A percentile compares a stretch with the other conserved stretches of the same genome.
Conservation (phyloP, 1,140 invertebrate species). For the Diachasmimorpha longicaudata region DNA sequence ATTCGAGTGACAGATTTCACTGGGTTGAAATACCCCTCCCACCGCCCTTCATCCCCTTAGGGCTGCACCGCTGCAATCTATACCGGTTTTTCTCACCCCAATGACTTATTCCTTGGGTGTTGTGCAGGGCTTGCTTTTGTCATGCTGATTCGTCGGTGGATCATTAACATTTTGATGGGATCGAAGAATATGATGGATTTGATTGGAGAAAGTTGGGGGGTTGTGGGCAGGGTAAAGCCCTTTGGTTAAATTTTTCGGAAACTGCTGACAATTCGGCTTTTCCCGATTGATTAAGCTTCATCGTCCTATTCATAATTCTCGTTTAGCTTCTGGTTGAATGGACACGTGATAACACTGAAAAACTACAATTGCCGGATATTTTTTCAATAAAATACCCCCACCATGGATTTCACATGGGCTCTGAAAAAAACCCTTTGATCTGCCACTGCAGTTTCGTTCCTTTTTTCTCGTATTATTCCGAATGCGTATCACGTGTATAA, state of each 20-base stretch:
- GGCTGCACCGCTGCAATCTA: not conserved
- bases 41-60: too few species aligned
- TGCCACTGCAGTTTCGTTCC: not conserved
- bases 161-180: not conserved
- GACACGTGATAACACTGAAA: not conserved
- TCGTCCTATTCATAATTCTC: too few species aligned
- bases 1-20: constrained; percentile 60
- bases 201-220: too few species aligned
- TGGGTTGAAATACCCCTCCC: constrained; percentile 33
- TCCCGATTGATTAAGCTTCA: too few species aligned
- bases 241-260: too few species aligned
- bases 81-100: not conserved
- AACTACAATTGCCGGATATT: not conserved
- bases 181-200: not conserved
- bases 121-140: not conserved
- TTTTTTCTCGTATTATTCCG: not conserved
- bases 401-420: not conserved
- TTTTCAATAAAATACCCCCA: not conserved
- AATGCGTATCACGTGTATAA: not conserved
- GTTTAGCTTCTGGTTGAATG: too few species aligned
- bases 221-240: too few species aligned
- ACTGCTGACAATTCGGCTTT: too few species aligned
- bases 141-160: not conserved
- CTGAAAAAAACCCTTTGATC: not conserved
- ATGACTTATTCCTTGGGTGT: not conserved